Evolutionary conservation across 2,888 invertebrate genomes (phyloP), one percentile per base, ranked within the genome.

Genomic region (Hypsopygia costalis): DNA sequence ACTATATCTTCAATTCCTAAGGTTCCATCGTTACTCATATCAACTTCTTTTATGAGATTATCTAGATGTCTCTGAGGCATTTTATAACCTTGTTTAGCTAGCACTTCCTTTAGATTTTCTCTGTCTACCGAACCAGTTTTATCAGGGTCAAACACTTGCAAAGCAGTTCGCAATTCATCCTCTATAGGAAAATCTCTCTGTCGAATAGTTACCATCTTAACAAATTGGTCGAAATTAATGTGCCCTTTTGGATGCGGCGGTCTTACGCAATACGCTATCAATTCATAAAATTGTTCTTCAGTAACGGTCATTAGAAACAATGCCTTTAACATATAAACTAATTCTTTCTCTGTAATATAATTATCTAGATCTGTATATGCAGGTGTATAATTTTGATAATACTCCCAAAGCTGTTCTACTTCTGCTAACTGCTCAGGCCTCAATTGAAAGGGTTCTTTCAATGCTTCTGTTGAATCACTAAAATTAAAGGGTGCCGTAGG

Each of bases 1-100:
- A 87, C 71, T 3, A 83, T 70, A 45, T 87, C 87, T 43, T 86
- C 86, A 30, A 86, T 60, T 11, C 82, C 82, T 41, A 87, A 70
- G 3, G 78, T 81, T 10, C 87, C 87, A 49, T 87, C 87, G 44
- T 83, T 82, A 37, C 63, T 67, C 48, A 87, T 64, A 43, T 87
- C 87, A 3, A 86, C 78, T 58, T 87, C 87, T 54, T 85, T 86
- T 33, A 87, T 75, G 11, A 87, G 63, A 47, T 68, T 73, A 39
- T 83, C 76, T 12, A 85, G 40, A 34, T 54, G 52, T 44, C 69
- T 81, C 10, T 58, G 61, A 1, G 62, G 22, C 73, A 87, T 66
- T 63, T 78, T 85, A 36, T 75, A 46, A n/a, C 87, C 87, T 43
- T 68, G 64, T 39, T 69, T 78, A 1, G 51, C 21, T 22, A 86